These are phyloP conservation scores for Eubucco bourcierii DNA, from an alignment of 2,113 vertebrate species.

Conservation along the genomic window DNA sequence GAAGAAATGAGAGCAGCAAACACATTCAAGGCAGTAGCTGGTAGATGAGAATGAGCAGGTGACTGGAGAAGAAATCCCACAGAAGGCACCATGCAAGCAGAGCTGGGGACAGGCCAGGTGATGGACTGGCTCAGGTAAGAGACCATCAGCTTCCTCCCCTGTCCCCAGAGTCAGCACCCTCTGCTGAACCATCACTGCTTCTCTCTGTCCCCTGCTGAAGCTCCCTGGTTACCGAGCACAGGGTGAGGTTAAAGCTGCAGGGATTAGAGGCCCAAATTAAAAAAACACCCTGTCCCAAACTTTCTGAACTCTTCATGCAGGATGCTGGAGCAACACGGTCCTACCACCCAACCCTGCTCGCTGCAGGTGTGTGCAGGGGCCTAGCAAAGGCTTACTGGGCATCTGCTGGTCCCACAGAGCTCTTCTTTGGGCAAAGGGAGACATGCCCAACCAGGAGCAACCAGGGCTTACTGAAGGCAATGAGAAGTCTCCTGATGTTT, in stretches of 20 bases:
- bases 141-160: neutral
- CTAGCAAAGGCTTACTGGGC: neutral
- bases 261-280: neutral
- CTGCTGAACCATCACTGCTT: neutral
- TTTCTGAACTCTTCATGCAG: neutral
- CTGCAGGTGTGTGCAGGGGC: neutral
- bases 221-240: neutral
- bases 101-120: neutral
- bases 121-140: neutral
- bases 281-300: neutral
- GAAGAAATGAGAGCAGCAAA: constrained; percentile 10
- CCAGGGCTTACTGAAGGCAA: neutral
- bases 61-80: neutral
- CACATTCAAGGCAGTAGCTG: neutral
- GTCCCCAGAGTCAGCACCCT: neutral
- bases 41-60: neutral
- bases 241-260: neutral
- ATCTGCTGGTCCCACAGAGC: neutral
- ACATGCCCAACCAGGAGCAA: neutral
- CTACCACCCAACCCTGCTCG: neutral
- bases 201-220: neutral
- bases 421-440: neutral
- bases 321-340: neutral
- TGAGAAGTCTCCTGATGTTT: neutral
- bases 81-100: neutral